phyloP scores from a whole-genome alignment of 2,113 vertebrate species.

The Pleuronectes platessa region DNA sequence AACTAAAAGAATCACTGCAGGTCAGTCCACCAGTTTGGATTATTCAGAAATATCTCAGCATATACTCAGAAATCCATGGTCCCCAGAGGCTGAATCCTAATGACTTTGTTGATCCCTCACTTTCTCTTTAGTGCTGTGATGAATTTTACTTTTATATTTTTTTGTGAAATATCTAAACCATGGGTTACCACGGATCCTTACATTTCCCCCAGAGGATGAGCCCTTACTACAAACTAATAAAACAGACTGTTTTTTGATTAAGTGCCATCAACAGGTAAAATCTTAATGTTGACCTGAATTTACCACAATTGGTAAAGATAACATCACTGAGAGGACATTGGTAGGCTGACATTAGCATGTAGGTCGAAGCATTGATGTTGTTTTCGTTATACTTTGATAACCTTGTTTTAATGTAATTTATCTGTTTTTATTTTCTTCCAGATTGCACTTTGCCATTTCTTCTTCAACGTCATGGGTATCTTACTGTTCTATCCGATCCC shows the following conservation, averaged over 20 bases:
- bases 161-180: too few species aligned
- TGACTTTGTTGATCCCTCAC: background rate
- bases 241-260: too few species aligned
- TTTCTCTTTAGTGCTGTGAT: background rate
- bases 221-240: too few species aligned
- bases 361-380: background rate
- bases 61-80: background rate
- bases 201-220: too few species aligned
- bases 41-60: too few species aligned
- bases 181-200: too few species aligned
- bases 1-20: conserved; percentile 89
- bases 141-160: background rate
- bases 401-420: too few species aligned
- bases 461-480: conserved; percentile 97
- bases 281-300: too few species aligned
- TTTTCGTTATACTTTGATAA: background rate
- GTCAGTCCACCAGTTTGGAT: conserved; percentile 37
- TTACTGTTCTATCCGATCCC: conserved; percentile 94
- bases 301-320: background rate
- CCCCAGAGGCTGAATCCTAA: background rate
- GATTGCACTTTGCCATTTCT: conserved; percentile 97
- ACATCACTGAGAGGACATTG: background rate
- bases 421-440: conserved; percentile 66
- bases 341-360: background rate
- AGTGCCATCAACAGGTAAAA: too few species aligned